These are phyloP conservation scores for Mayetiola destructor DNA, from an alignment of 2,888 invertebrate species.

Conservation along the genomic window DNA sequence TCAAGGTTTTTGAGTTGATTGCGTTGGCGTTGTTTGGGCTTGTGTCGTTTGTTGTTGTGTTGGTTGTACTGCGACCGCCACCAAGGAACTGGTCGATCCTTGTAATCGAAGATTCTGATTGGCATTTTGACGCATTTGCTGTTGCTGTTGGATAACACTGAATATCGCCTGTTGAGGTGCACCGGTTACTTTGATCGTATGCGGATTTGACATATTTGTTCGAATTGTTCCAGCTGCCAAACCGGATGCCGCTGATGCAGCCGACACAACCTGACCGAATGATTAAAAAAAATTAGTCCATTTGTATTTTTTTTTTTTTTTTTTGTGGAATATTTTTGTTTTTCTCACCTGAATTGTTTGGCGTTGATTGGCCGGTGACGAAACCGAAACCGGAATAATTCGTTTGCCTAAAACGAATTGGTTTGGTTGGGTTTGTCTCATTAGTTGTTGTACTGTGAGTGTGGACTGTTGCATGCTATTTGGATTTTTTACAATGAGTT, in stretches of 20 bases:
- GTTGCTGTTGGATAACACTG: constrained; percentile 41
- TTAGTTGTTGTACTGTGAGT: constrained; percentile 58
- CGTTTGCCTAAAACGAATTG: constrained; percentile 33
- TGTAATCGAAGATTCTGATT: constrained; percentile 48
- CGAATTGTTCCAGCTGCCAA: constrained; percentile 37
- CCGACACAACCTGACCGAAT: constrained; percentile 39
- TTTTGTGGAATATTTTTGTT: not conserved
- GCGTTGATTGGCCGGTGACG: constrained; percentile 37
- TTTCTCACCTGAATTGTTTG: constrained; percentile 40
- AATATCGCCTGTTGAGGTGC: constrained; percentile 36
- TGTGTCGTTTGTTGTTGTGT: constrained; percentile 24
- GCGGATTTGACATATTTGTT: constrained; percentile 33
- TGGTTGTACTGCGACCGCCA: constrained; percentile 44
- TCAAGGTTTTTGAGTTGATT: constrained; percentile 22
- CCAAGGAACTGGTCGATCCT: constrained; percentile 37
- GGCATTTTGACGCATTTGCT: constrained; percentile 40
- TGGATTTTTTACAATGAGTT: constrained; percentile 55
- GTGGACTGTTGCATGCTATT: constrained; percentile 38
- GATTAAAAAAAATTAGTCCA: too few relatives aligned
- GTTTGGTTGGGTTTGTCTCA: constrained; percentile 45
- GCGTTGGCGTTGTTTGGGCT: constrained; percentile 19
- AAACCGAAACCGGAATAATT: constrained; percentile 51
- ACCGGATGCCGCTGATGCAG: constrained; percentile 37
- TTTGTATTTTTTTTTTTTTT: too few relatives aligned
- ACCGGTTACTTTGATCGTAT: constrained; percentile 25